Percentiles rank a stretch among this genome's conserved stretches.
Conservation (phyloP, 2,797 vertebrate genomes). For the Cuculus canorus region DNA sequence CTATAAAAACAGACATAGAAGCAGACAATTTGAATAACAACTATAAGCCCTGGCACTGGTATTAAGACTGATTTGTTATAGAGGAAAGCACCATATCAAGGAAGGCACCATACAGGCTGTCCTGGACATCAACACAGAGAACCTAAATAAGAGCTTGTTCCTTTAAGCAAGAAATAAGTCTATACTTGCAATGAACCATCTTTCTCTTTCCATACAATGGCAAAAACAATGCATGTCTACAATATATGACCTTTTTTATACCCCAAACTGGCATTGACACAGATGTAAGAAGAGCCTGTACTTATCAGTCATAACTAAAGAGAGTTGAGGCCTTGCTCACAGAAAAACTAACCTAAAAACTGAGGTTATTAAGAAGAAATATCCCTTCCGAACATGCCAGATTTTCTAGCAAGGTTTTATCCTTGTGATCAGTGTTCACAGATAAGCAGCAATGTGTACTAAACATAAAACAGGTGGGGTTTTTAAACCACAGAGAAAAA, state of each 20-base stretch:
- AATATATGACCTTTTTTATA: accelerated
- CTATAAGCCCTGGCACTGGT: background rate
- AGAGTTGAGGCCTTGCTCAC: background rate
- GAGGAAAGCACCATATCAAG: background rate
- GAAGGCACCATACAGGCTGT: background rate
- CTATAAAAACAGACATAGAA: background rate
- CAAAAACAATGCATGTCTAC: background rate
- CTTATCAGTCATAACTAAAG: background rate
- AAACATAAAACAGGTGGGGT: accelerated
- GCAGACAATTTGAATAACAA: background rate
- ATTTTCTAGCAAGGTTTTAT: background rate
- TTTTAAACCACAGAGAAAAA: background rate
- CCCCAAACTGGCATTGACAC: background rate
- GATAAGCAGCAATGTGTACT: background rate
- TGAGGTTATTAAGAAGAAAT: background rate
- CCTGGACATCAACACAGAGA: background rate
- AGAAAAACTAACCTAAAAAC: background rate
- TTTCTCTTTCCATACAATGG: background rate
- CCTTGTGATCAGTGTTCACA: no score
- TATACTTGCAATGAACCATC: background rate
- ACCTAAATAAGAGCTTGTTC: background rate
- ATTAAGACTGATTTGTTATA: background rate
- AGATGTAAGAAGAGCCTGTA: background rate
- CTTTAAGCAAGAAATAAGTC: background rate
- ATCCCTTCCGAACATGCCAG: background rate